Conservation (phyloP, 2,113 vertebrate species). For the Urocitellus parryii region DNA sequence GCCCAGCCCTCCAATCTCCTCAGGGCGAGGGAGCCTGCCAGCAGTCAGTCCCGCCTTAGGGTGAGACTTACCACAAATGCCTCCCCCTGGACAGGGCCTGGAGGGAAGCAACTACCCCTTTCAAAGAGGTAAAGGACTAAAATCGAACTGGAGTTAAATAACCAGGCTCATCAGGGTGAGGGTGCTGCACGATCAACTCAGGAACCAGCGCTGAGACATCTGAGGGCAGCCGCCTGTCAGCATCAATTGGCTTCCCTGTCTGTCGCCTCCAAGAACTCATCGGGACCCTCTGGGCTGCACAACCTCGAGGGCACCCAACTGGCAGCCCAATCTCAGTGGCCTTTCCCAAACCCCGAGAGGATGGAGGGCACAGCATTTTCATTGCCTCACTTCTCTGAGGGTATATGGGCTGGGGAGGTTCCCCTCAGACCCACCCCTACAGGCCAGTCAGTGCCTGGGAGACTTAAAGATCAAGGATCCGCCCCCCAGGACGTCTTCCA, state of each 20-base stretch:
- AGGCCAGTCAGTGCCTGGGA: neutral
- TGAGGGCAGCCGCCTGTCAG: neutral
- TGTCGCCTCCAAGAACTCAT: neutral
- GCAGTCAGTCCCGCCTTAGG: no score
- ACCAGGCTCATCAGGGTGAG: neutral
- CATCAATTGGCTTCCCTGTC: no score
- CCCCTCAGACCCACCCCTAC: neutral
- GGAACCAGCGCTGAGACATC: neutral
- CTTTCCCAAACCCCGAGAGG: neutral
- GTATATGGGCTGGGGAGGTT: neutral
- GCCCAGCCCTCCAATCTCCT: fast-evolving
- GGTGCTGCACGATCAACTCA: neutral
- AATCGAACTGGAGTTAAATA: neutral
- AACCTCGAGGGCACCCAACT: neutral
- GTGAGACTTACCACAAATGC: no score
- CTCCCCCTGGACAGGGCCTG: fast-evolving
- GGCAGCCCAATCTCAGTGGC: neutral
- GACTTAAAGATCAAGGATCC: neutral
- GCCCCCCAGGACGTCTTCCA: neutral
- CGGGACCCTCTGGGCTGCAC: neutral
- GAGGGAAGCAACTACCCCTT: neutral
- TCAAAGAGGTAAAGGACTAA: neutral
- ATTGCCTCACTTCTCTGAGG: neutral
- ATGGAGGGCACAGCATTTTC: neutral
- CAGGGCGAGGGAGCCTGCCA: neutral